phyloP scores from a whole-genome alignment of 2,113 vertebrate genomes.

The Halichoerus grypus region DNA sequence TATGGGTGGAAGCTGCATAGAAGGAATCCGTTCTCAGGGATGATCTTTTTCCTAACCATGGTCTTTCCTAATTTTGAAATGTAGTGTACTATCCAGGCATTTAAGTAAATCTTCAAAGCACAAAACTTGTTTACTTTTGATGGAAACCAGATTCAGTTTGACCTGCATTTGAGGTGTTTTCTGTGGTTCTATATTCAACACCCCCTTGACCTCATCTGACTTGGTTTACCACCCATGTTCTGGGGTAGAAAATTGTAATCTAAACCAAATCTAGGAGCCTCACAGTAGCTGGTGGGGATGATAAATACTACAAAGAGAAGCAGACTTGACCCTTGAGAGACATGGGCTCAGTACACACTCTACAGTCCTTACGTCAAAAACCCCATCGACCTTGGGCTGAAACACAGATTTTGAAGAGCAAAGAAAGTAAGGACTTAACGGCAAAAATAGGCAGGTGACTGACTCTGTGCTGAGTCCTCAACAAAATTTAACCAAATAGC shows the following conservation, averaged over 20 bases:
- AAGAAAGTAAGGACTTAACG: background rate
- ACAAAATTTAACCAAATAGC: conserved; percentile 20
- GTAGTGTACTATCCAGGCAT: background rate
- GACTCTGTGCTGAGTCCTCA: background rate
- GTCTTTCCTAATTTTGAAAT: background rate
- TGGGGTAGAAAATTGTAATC: background rate
- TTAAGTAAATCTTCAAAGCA: background rate
- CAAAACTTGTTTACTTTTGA: background rate
- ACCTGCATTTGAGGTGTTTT: background rate
- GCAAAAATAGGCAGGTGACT: conserved; percentile 7
- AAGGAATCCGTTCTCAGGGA: background rate
- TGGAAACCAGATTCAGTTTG: conserved; percentile 8
- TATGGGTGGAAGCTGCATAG: background rate
- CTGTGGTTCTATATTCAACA: background rate
- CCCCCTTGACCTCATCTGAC: background rate
- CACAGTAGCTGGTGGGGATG: background rate
- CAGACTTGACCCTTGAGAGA: background rate
- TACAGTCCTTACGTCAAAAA: background rate
- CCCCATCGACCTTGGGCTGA: background rate
- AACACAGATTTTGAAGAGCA: conserved; percentile 11
- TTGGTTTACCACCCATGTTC: background rate
- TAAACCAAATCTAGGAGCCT: background rate
- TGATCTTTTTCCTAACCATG: background rate
- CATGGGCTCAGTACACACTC: background rate
- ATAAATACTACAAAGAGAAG: background rate